Evolutionary conservation across 2,888 invertebrate genomes (phyloP).

Genomic region (Ophioninae sp.): DNA sequence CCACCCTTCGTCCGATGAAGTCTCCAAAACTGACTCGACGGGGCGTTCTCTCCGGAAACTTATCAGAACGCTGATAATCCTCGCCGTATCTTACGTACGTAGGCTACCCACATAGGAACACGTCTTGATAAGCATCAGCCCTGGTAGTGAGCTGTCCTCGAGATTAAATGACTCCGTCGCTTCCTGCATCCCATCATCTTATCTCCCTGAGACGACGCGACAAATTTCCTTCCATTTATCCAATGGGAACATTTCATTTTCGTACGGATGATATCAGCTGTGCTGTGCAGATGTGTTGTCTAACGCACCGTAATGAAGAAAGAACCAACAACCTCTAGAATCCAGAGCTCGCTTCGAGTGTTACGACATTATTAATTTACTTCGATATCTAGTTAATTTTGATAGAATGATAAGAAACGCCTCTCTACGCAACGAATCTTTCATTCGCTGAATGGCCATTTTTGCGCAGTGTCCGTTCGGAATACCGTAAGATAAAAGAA

Average conservation of each 20-base stretch:
- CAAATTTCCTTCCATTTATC: conserved; percentile 64
- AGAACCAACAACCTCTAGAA: neutral
- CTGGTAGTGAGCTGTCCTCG: conserved; percentile 75
- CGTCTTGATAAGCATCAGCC: conserved; percentile 29
- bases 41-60: conserved; percentile 75
- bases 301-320: neutral
- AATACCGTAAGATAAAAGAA: conserved; percentile 25
- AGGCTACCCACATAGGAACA: conserved; percentile 41
- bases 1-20: conserved; percentile 68
- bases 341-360: neutral
- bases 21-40: conserved; percentile 32
- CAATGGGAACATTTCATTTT: conserved; percentile 32
- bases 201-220: conserved; percentile 63
- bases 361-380: neutral
- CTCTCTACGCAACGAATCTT: conserved; percentile 7
- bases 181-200: conserved; percentile 12
- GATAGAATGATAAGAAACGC: neutral
- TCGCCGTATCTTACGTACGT: conserved; percentile 69
- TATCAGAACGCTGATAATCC: conserved; percentile 79
- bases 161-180: conserved; percentile 74
- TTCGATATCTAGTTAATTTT: neutral
- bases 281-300: neutral
- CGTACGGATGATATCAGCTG: neutral
- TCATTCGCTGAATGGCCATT: conserved; percentile 47
- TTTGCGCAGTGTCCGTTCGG: conserved; percentile 2